phyloP scores from a whole-genome alignment of 2,113 vertebrate genomes.

The Notothenia coriiceps region DNA sequence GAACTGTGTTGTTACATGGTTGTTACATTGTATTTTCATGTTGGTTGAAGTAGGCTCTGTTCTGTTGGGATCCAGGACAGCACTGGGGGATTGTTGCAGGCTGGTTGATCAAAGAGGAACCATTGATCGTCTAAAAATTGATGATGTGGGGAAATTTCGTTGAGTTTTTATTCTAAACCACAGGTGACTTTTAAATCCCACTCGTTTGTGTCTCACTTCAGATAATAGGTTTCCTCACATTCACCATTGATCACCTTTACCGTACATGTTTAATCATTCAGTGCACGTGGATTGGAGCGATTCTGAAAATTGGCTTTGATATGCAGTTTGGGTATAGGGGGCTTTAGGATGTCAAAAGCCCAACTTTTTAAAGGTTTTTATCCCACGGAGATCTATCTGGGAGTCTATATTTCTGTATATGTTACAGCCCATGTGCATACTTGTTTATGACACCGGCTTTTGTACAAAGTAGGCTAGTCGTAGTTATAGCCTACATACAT shows the following conservation, averaged over 20 bases:
- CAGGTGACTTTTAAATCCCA: constrained; percentile 47
- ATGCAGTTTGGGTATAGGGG: neutral
- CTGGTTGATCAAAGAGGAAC: constrained; percentile 17
- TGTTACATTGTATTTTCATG: neutral
- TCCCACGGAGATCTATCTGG: too few species aligned
- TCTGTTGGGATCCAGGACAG: neutral
- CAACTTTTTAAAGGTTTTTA: neutral
- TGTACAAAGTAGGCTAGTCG: neutral
- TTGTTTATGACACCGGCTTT: neutral
- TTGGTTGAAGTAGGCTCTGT: neutral
- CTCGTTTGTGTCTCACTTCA: constrained; percentile 25
- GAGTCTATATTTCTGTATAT: neutral
- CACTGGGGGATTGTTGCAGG: constrained; percentile 8
- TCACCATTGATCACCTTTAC: constrained; percentile 35
- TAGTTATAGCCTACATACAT: too few species aligned
- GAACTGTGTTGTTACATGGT: accelerated
- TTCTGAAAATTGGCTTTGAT: neutral
- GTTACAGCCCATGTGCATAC: neutral
- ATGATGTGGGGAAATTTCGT: constrained; percentile 49
- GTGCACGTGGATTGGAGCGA: constrained; percentile 22
- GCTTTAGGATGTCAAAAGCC: neutral
- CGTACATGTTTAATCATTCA: constrained; percentile 26
- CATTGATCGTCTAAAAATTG: neutral
- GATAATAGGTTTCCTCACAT: constrained; percentile 33
- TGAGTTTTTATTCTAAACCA: constrained; percentile 10